These are phyloP conservation scores for Peromyscus leucopus DNA, from an alignment of 2,113 vertebrate genomes.

Conservation along the genomic window DNA sequence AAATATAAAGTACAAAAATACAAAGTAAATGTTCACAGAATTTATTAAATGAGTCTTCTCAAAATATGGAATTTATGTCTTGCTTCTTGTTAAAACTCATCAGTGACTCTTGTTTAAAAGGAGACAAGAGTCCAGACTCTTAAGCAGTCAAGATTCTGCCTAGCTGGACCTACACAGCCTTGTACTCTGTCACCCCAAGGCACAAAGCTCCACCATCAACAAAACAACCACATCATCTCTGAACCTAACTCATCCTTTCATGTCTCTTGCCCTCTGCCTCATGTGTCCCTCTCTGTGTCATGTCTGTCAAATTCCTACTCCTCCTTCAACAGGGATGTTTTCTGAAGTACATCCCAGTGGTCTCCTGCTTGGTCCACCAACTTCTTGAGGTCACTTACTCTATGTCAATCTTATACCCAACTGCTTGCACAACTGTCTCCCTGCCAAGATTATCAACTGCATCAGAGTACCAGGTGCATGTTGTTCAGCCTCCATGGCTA, in stretches of 20 bases:
- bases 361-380: background rate
- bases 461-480: background rate
- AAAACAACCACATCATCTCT: background rate
- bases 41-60: background rate
- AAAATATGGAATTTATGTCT: background rate
- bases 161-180: background rate
- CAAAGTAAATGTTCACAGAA: too few species aligned
- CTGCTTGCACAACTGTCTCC: background rate
- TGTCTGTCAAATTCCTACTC: background rate
- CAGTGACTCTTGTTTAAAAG: background rate
- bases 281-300: background rate
- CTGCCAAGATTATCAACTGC: background rate
- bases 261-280: background rate
- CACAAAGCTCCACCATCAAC: background rate
- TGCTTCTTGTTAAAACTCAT: background rate
- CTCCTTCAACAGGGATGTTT: background rate
- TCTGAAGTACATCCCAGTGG: background rate
- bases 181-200: rapidly evolving
- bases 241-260: background rate
- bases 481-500: background rate
- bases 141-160: background rate
- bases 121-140: background rate
- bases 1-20: too few species aligned
- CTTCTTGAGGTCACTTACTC: background rate
- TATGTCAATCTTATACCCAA: background rate